A percentile compares a stretch with the other conserved stretches of the same genome.
Evolutionary conservation across 2,113 vertebrate genomes (phyloP).

Genomic region (Psilopogon haemacephalus): DNA sequence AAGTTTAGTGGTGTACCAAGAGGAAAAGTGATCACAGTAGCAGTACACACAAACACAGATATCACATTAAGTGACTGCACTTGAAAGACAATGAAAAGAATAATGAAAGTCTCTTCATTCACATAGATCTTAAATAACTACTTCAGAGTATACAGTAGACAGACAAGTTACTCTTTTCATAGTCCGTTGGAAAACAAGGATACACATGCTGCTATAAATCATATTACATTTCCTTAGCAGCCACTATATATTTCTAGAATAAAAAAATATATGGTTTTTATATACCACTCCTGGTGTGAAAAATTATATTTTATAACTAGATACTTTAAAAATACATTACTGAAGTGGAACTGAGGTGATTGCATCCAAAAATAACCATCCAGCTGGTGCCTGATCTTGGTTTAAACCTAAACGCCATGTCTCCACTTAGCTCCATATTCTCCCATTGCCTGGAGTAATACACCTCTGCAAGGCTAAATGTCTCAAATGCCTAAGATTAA

Average conservation of each 20-base stretch:
- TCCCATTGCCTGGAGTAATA: neutral
- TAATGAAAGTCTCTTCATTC: neutral
- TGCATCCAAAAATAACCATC: conserved; percentile 10
- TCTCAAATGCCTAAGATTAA: neutral
- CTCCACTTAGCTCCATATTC: neutral
- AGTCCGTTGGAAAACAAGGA: neutral
- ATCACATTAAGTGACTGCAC: neutral
- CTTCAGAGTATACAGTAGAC: neutral
- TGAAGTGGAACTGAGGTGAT: neutral
- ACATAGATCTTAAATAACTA: neutral
- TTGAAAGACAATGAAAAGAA: neutral
- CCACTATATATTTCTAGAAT: neutral
- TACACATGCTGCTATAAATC: neutral
- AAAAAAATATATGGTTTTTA: neutral
- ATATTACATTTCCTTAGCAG: neutral
- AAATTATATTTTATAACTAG: conserved; percentile 9
- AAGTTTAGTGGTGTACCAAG: neutral
- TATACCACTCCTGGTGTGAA: neutral
- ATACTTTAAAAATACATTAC: conserved; percentile 1
- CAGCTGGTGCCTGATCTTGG: neutral
- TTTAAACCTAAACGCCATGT: neutral
- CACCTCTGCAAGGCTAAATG: neutral
- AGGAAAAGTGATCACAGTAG: neutral
- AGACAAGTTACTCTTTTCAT: neutral
- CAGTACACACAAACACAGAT: neutral